Base-by-base conservation (phyloP, 2,113 vertebrate genomes). In the Pitta sordida region DNA sequence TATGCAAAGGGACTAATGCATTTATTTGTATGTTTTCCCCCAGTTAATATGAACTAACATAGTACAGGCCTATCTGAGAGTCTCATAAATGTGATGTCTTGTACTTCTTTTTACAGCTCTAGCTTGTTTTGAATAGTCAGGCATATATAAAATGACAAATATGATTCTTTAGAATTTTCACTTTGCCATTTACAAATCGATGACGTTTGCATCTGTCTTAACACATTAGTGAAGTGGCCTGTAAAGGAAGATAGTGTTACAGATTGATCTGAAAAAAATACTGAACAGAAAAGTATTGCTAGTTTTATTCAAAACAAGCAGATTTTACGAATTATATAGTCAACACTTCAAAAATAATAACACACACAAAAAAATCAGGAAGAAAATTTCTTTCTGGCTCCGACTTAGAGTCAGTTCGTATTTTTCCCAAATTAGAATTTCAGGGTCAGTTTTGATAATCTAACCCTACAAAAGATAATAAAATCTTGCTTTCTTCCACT, bases 91-190 rank as follows among this genome's bases (percentile, higher is more conserved):
- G 59, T 22, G 21, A 37, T 48, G 56, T 71, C 73, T 88, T 86
- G 36, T 36, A 62, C 39, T 88, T 83, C 43, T 70, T 91, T 92
- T 86, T 81, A 52, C 22, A 88, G 36, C 55, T 63, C 32, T 22
- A 81, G 27, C 41, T 90, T 80, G 19, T 88, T 92, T 88, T 87
- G 56, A 78, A 70, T 77, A 95, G 24, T 67, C 44, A 80, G n/a
- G 46, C 12, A 52, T 63, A 91, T 58, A 67, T 14, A 93, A 82
- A 91, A 91, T 15, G 43, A 56, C 74, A 80, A 80, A 86, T 55
- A 94, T 77, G 69, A 88, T 90, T 90, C 48, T 90, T 95, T 83
- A 92, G 79, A 93, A 91, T 90, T 93, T 95, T 91, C 49, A 46
- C 60, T 88, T 90, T 88, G 56, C n/a, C 39, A 34, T 93, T 95